A percentile compares a stretch with the other conserved stretches of the same genome.
These are phyloP conservation scores for Cyprinodon tularosa DNA, from an alignment of 2,113 vertebrate species.

Conservation along the genomic window DNA sequence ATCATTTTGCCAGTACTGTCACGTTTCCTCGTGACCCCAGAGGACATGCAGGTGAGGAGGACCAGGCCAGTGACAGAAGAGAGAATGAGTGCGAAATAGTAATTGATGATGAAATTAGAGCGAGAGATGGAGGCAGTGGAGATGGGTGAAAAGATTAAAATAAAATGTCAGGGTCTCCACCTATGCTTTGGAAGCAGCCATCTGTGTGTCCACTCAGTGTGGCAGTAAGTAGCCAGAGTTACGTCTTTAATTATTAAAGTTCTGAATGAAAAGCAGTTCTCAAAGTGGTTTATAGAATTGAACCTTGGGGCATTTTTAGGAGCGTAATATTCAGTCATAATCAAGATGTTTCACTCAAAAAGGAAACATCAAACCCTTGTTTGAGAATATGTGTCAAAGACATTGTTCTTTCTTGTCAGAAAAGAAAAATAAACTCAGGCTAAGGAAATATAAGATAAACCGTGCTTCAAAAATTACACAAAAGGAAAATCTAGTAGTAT, in stretches of 20 bases:
- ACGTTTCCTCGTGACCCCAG: constrained; percentile 22
- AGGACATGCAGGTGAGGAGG: constrained; percentile 35
- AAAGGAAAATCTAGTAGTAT: background rate
- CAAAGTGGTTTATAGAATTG: background rate
- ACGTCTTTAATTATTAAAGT: constrained; percentile 14
- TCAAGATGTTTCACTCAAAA: background rate
- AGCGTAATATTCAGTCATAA: background rate
- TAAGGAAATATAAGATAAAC: background rate
- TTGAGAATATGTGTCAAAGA: background rate
- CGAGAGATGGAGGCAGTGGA: constrained; percentile 40
- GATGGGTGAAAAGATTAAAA: constrained; percentile 43
- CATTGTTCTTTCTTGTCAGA: background rate
- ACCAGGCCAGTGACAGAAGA: constrained; percentile 48
- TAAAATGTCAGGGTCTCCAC: constrained; percentile 27
- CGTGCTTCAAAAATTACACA: background rate
- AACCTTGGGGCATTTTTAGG: background rate
- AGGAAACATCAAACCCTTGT: background rate
- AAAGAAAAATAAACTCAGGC: background rate
- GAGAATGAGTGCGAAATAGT: constrained; percentile 52
- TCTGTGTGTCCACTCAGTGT: background rate
- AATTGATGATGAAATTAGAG: constrained; percentile 60
- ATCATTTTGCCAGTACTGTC: constrained; percentile 14
- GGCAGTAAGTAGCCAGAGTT: background rate
- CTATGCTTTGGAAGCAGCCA: constrained; percentile 3
- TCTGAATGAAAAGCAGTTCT: constrained; percentile 4